phyloP scores from a whole-genome alignment of 2,113 vertebrate species.

The Sprattus sprattus region DNA sequence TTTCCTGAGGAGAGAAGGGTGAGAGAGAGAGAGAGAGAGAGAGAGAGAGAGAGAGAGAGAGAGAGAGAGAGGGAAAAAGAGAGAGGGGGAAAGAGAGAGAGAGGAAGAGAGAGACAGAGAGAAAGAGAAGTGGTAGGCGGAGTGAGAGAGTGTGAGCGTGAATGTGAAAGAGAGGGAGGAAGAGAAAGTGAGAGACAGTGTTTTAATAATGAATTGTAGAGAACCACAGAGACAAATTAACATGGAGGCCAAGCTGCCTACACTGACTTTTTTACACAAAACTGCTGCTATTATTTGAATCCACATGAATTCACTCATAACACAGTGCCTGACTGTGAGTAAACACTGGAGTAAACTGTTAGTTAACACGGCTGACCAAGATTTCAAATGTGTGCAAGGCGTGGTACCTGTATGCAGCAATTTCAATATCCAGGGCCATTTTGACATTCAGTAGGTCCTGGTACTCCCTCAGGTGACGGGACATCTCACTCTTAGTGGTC shows the following conservation, averaged over 20 bases:
- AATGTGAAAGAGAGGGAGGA: neutral
- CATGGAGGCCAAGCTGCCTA: neutral
- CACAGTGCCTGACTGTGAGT: neutral
- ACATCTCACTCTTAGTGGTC: conserved; percentile 92
- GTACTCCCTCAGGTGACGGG: conserved; percentile 91
- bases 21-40: neutral
- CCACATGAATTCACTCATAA: neutral
- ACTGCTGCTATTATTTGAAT: neutral
- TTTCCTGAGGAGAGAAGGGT: conserved; percentile 75
- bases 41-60: neutral
- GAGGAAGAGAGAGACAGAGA: neutral
- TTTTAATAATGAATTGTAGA: neutral
- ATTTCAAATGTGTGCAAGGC: neutral
- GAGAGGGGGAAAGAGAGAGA: neutral
- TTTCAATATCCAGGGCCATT: conserved; percentile 97
- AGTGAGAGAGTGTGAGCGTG: neutral
- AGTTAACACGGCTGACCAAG: neutral
- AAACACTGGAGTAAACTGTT: neutral
- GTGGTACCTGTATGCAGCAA: conserved; percentile 89
- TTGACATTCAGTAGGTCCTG: conserved; percentile 97
- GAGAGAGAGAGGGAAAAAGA: neutral
- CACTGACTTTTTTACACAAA: neutral
- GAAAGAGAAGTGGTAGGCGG: neutral
- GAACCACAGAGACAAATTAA: neutral
- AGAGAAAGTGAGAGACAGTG: neutral